phyloP scores from a whole-genome alignment of 2,797 vertebrate species.

The Muscicapa striata region DNA sequence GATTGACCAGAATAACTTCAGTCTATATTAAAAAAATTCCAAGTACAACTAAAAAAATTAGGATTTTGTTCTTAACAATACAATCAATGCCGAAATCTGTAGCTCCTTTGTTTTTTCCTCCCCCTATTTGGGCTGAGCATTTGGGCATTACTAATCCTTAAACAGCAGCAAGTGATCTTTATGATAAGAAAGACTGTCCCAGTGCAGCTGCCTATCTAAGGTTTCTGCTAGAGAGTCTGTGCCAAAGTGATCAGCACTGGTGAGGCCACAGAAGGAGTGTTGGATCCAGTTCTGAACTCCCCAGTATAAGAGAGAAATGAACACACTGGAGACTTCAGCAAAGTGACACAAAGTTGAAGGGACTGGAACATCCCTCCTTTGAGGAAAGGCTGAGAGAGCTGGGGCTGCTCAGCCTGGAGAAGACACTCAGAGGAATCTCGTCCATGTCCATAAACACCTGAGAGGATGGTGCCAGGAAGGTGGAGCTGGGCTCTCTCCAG shows the following conservation, averaged over 20 bases:
- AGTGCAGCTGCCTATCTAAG: background rate
- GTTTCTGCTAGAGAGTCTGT: background rate
- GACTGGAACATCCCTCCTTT: background rate
- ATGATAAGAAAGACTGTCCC: background rate
- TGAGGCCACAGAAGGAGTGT: background rate
- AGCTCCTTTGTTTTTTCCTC: background rate
- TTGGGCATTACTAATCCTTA: background rate
- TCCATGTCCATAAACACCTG: no score
- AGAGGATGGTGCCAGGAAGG: background rate
- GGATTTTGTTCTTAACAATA: background rate
- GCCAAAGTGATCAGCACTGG: background rate
- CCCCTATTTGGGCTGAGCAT: background rate
- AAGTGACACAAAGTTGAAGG: background rate
- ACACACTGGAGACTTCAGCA: background rate
- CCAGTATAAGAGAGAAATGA: background rate
- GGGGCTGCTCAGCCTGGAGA: background rate
- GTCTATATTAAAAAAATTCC: background rate
- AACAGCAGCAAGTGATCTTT: background rate
- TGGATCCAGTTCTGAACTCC: background rate
- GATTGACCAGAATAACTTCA: background rate
- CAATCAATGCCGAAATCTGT: background rate
- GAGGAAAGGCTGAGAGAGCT: background rate
- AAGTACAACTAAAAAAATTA: background rate
- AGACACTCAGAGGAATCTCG: background rate
- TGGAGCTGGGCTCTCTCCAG: rapidly evolving